Conservation (phyloP, 37 sponge, comb jelly and placozoan genomes). For the Beroe forskalii region DNA sequence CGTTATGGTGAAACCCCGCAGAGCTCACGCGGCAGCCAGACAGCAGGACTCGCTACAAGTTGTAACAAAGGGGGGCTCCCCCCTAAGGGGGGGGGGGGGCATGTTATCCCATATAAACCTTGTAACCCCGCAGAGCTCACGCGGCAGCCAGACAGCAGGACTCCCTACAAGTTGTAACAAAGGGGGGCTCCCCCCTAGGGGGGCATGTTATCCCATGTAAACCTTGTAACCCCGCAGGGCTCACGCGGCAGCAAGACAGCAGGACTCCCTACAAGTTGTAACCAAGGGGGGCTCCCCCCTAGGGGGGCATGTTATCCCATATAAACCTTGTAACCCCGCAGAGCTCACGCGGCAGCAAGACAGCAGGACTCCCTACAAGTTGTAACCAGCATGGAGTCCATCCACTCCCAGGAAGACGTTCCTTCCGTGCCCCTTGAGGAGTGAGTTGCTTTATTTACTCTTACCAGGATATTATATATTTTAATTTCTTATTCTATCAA, state of each 20-base stretch:
- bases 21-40: constrained; percentile 25
- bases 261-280: constrained; percentile 2
- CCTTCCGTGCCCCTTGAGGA: constrained; percentile 39
- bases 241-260: constrained; percentile 18
- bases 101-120: too few relatives aligned
- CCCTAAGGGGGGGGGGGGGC: too few relatives aligned
- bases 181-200: neutral
- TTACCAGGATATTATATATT: too few relatives aligned
- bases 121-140: constrained; percentile 1
- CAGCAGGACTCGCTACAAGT: neutral
- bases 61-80: neutral
- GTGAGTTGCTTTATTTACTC: constrained; percentile 29
- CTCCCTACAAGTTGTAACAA: neutral
- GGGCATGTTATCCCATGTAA: too few relatives aligned
- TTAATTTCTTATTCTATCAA: too few relatives aligned
- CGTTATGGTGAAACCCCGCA: too few relatives aligned
- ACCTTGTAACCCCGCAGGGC: constrained; percentile 30
- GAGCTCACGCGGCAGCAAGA: constrained; percentile 39
- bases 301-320: too few relatives aligned
- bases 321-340: too few relatives aligned
- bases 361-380: constrained; percentile 25
- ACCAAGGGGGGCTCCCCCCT: neutral
- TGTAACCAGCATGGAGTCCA: neutral
- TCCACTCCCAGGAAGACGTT: constrained; percentile 31
- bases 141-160: constrained; percentile 21